A percentile compares a stretch with the other conserved stretches of the same genome.
These are phyloP conservation scores for Zelleria hepariella DNA, from an alignment of 2,888 invertebrate species.

Conservation along the genomic window DNA sequence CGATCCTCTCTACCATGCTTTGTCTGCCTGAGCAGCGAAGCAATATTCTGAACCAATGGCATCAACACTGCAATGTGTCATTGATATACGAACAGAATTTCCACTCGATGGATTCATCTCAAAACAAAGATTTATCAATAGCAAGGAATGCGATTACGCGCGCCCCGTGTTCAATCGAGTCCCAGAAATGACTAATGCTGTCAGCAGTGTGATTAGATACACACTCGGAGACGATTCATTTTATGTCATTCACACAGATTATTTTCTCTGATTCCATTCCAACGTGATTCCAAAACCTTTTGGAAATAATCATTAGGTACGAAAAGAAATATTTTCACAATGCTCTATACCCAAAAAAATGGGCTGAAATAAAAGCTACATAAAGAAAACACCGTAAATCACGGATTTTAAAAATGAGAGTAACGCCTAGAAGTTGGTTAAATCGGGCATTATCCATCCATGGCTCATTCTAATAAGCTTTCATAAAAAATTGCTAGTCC, in stretches of 20 bases:
- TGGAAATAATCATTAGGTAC: too few relatives aligned
- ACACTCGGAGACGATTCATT: too few relatives aligned
- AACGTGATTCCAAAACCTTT: too few relatives aligned
- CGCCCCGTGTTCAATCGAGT: background rate
- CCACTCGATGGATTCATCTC: background rate
- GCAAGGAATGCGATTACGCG: background rate
- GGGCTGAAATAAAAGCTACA: too few relatives aligned
- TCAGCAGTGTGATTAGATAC: background rate
- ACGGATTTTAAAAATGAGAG: background rate
- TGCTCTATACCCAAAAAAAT: too few relatives aligned
- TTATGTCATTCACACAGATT: too few relatives aligned
- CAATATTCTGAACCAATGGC: background rate
- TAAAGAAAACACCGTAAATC: too few relatives aligned
- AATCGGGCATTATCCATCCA: background rate
- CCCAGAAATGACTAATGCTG: background rate
- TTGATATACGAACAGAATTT: background rate
- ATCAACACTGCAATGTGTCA: background rate
- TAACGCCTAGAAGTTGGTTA: too few relatives aligned
- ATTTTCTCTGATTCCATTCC: too few relatives aligned
- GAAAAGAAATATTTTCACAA: too few relatives aligned
- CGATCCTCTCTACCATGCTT: too few relatives aligned
- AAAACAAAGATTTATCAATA: background rate
- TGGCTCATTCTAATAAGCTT: slow-evolving; percentile 8
- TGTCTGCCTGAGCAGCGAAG: background rate
- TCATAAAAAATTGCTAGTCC: slow-evolving; percentile 14